Percentiles rank a stretch among this genome's conserved stretches.
Evolutionary conservation across 2,113 vertebrate species (phyloP).

Genomic region (Uria aalge): DNA sequence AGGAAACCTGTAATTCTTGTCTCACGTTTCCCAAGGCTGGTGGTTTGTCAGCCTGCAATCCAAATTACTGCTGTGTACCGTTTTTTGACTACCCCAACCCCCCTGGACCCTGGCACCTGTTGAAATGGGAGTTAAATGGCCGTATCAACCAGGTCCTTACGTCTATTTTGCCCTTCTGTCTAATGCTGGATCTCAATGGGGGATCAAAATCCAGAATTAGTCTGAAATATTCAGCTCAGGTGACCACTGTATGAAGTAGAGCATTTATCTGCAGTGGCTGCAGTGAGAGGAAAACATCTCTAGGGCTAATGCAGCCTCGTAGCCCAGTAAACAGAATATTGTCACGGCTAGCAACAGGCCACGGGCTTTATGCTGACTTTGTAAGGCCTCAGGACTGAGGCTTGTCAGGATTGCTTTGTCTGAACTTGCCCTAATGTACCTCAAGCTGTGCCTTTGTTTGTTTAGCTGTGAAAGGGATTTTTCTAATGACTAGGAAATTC

Average conservation of each 20-base stretch:
- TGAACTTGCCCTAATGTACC: background rate
- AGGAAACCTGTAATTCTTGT: background rate
- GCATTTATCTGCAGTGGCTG: background rate
- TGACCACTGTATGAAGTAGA: background rate
- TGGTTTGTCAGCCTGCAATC: background rate
- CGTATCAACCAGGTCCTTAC: background rate
- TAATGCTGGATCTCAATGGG: background rate
- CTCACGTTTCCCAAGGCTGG: background rate
- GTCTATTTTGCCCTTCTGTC: background rate
- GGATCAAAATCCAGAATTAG: background rate
- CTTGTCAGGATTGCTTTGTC: background rate
- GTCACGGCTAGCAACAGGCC: background rate
- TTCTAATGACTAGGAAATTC: background rate
- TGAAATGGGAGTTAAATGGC: background rate
- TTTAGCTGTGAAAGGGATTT: background rate
- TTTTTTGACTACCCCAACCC: background rate
- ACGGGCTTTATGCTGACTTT: background rate
- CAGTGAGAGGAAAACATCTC: background rate
- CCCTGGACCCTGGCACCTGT: background rate
- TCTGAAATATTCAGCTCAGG: background rate
- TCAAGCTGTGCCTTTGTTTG: rapidly evolving
- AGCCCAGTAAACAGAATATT: background rate
- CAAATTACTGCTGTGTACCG: background rate
- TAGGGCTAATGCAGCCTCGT: background rate
- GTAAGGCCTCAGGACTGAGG: background rate